Evolutionary conservation across 2,113 vertebrate species (phyloP).

Genomic region (Charina bottae): DNA sequence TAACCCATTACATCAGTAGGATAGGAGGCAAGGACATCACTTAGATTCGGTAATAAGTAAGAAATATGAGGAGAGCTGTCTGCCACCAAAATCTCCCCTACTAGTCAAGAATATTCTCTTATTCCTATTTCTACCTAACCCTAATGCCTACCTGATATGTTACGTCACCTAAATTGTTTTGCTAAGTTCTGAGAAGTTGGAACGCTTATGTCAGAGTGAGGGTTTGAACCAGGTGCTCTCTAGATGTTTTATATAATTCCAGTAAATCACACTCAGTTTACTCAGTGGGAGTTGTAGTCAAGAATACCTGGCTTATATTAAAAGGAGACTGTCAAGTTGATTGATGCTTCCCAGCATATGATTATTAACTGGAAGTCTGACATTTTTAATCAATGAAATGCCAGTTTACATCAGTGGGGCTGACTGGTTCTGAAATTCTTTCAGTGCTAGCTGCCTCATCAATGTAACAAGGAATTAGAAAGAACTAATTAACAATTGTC

Average conservation of each 20-base stretch:
- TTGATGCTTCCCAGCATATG: neutral
- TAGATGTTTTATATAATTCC: neutral
- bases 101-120: neutral
- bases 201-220: neutral
- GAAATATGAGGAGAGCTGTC: neutral
- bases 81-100: neutral
- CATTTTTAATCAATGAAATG: neutral
- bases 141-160: neutral
- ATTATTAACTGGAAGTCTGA: neutral
- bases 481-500: neutral
- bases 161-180: neutral
- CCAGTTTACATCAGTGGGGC: neutral
- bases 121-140: neutral
- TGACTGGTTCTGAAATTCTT: neutral
- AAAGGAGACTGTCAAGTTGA: neutral
- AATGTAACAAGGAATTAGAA: neutral
- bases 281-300: neutral
- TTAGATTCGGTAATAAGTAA: constrained; percentile 6
- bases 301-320: neutral
- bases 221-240: neutral
- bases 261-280: neutral
- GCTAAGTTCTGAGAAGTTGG: neutral
- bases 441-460: neutral
- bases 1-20: constrained; percentile 3
- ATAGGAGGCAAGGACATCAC: neutral